Evolutionary conservation across 2,888 invertebrate genomes (phyloP), one percentile per base, ranked within the genome.

Genomic region (Drosophila neutralis): DNA sequence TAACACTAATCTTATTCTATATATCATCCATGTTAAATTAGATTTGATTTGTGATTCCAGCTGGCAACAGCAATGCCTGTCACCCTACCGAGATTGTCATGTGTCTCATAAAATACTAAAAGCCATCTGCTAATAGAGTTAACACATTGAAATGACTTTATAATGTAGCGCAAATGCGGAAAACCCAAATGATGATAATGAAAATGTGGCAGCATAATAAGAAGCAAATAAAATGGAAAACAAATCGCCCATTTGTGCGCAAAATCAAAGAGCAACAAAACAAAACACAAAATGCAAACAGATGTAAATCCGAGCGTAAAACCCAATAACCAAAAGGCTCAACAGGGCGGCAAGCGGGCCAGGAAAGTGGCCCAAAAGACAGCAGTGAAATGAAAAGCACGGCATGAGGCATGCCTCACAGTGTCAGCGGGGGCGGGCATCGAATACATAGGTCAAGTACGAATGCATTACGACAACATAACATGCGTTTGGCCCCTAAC

Each of bases 281-380:
- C 35, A n/a, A n/a, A 51, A 10, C 18, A 31, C 51, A 51, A 83
- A 90, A 89, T 90, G 73, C 80, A 84, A 90, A 83, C 89, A 89
- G 89, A 90, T 89, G 89, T 88, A 90, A 90, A 90, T 88, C 86
- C 80, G 71, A 71, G 76, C 76, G 81, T 81, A 84, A 85, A 80
- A 87, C 90, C 88, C 88, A 72, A 89, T 77, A 82, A 78, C 67
- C 61, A 69, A 74, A 66, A 72, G 74, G 78, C 76, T 82, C 79
- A 72, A 80, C 73, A 76, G 74, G 73, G 58, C 62, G 54, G 61
- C 57, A 29, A 49, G 40, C 45, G 64, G 53, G 66, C 63, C 53
- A 56, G 77, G 66, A 77, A 77, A 77, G 72, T 73, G 73, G 52
- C 68, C 65, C 31, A 54, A 65, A 71, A 53, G 70, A 68, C 70